Base-by-base conservation (phyloP, 1,140 invertebrate genomes). In the Antheraea mylitta region DNA sequence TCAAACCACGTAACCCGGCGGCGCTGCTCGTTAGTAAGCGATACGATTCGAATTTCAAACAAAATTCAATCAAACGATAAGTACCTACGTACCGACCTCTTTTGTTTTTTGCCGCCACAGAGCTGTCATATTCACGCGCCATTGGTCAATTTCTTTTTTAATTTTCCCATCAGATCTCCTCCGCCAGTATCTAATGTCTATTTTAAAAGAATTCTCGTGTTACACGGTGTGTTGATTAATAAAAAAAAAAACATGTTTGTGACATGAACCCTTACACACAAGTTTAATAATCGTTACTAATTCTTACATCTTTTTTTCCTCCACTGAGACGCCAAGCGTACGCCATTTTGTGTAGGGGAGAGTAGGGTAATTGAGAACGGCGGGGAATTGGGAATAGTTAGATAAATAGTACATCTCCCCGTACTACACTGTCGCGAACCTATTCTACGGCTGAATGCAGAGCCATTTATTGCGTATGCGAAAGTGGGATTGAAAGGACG, bases 71-170 rank as follows among this genome's bases (percentile, higher is more conserved):
- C 37, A 45, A 36, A 19, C 45, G 45, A 53, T 53, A 53, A 53
- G 45, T 65, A 65, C 64, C 13, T 53, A 53, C 8, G 38, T 53
- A 53, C 11, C 45, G 45, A 53, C 45, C 37, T 22, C 64, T 65
- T 65, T 65, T 65, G 64, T 65, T 65, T 82, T 85, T 79, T 81
- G 69, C 83, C 79, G 83, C 80, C 81, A 78, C 81, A 77, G 45
- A 77, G 76, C 82, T 82, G 82, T 82, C 81, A 83, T 72, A 75
- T 81, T 85, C 76, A 85, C 84, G 86, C 83, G 79, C 80, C 80
- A 79, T 80, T 80, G 82, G 75, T 72, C 80, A 78, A 81, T 76
- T 80, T 78, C 71, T 82, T 85, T 83, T 85, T 85, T 82, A 80
- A 83, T 79, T 81, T 80, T 73, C 72, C 66, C 70, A 73, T 73